Conservation (phyloP, 2,888 invertebrate species). For the Conomelus anceps region DNA sequence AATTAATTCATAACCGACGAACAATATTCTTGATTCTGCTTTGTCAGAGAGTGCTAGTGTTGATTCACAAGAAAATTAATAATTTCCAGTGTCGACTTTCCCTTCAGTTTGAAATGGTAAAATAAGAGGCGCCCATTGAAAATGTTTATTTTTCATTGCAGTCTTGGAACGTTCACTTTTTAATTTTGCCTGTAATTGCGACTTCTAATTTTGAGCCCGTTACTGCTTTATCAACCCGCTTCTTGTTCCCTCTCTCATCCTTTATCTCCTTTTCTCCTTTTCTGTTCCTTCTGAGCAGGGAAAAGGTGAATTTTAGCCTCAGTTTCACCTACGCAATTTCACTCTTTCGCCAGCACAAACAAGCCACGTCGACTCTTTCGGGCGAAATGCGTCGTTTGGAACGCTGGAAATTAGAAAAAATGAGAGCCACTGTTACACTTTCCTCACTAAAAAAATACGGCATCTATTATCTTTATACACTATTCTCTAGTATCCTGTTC, state of each 20-base stretch:
- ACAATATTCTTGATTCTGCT: background rate
- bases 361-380: background rate
- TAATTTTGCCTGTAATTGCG: constrained; percentile 8
- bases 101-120: background rate
- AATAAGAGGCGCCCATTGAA: background rate
- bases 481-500: background rate
- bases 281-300: background rate
- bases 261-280: background rate
- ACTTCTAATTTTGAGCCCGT: constrained; percentile 5
- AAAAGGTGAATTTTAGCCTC: background rate
- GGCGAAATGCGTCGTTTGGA: background rate
- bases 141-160: background rate
- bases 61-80: background rate
- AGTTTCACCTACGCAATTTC: background rate
- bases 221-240: background rate
- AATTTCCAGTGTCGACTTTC: background rate
- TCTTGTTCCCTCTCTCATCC: background rate
- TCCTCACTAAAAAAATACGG: background rate
- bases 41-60: background rate
- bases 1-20: background rate
- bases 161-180: background rate
- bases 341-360: background rate
- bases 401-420: background rate
- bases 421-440: background rate
- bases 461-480: background rate